Evolutionary conservation across 2,113 vertebrate species (phyloP).

Genomic region (Struthidea cinerea): DNA sequence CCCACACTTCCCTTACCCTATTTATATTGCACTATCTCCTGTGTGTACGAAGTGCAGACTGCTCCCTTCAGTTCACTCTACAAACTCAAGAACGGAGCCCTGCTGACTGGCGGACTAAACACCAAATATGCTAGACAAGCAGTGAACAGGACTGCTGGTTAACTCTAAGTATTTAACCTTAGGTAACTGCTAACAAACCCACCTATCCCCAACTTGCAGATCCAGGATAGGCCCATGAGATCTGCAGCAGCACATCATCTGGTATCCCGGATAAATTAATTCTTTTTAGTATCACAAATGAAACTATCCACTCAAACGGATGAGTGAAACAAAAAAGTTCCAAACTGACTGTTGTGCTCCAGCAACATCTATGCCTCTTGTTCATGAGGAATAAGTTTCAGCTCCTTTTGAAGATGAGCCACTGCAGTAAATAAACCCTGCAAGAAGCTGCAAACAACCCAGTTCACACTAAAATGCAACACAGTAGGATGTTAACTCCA

Average conservation of each 20-base stretch:
- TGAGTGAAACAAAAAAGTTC: neutral
- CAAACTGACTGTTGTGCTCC: neutral
- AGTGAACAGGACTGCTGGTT: neutral
- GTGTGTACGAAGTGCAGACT: neutral
- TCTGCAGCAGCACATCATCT: neutral
- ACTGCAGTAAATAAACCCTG: neutral
- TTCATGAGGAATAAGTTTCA: neutral
- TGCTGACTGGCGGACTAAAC: neutral
- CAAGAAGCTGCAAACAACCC: neutral
- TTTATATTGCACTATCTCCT: neutral
- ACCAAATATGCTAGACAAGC: neutral
- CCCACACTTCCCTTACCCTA: neutral
- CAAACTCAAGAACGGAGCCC: neutral
- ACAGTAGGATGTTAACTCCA: neutral
- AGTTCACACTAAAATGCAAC: neutral
- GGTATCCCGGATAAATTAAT: neutral
- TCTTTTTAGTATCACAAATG: neutral
- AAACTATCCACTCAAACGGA: neutral
- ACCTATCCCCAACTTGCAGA: neutral
- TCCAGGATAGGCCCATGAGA: neutral
- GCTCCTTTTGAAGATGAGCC: neutral
- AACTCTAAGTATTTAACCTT: neutral
- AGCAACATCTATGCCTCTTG: neutral
- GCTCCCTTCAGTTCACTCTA: neutral
- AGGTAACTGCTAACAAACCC: neutral